Evolutionary conservation across 2,113 vertebrate species (phyloP).

Genomic region (Vulpes vulpes): DNA sequence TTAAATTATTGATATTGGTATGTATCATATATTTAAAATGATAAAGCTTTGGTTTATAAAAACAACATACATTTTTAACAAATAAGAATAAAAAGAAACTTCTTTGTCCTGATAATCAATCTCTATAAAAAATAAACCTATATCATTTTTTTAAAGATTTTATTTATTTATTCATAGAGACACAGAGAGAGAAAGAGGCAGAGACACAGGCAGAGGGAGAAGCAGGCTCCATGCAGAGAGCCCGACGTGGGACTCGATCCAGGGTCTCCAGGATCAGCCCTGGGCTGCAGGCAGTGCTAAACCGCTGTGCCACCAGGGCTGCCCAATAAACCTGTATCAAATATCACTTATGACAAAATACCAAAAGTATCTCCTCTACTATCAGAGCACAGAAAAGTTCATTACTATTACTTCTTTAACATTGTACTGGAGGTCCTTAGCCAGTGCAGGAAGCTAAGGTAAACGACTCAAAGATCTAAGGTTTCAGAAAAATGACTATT

Average conservation of each 20-base stretch:
- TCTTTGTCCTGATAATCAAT: neutral
- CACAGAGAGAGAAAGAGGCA: too few relatives aligned
- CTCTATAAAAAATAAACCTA: slow-evolving; percentile 1
- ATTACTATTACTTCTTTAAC: neutral
- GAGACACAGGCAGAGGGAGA: too few relatives aligned
- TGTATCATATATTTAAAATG: neutral
- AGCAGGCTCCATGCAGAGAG: too few relatives aligned
- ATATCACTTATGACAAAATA: neutral
- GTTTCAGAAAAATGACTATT: neutral
- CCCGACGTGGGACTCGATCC: too few relatives aligned
- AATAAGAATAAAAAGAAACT: slow-evolving; percentile 42
- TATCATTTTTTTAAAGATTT: neutral
- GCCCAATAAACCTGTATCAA: neutral
- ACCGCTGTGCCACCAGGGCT: too few relatives aligned
- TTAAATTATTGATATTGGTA: slow-evolving; percentile 1
- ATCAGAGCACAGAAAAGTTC: neutral
- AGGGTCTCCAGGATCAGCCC: too few relatives aligned
- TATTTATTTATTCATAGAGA: too few relatives aligned
- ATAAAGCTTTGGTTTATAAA: neutral
- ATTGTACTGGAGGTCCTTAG: neutral
- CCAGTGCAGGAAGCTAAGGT: neutral
- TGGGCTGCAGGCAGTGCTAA: too few relatives aligned
- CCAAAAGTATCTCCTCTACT: neutral
- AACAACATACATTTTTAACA: neutral
- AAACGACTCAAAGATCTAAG: neutral